Evolutionary conservation across 2,113 vertebrate species (phyloP), one percentile per base, ranked within the genome.

Genomic region (Ornithorhynchus anatinus): DNA sequence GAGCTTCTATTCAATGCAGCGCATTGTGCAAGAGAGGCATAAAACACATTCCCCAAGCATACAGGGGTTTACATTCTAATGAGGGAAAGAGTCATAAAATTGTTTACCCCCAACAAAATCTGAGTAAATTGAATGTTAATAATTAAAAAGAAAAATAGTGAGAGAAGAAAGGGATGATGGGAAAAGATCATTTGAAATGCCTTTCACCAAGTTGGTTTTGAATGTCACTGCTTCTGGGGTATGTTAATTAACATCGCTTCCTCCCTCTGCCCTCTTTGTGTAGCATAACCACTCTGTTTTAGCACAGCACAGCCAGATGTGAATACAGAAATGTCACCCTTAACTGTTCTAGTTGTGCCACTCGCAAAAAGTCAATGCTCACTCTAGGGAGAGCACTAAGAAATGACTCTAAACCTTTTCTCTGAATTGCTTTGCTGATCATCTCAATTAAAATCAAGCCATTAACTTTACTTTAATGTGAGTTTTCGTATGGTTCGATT

Each of bases 381-480:
- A 13, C 62, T 43, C 27, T 4, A 31, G 58, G 61, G 39, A 36
- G n/a, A 14, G 2, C 5, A 14, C 27, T 53, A 58, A 59, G 36
- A 57, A 51, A 20, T 44, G 12, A 23, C 23, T 27, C 39, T 37
- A 32, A 15, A 64, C 54, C 35, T 47, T 42, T 42, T 61, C 66
- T 62, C 51, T 40, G 58, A 69, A 56, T 36, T 31, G 44, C 25
- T 42, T 71, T 53, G 45, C 27, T 22, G 58, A 64, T 73, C 52
- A 38, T 68, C 76, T 71, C 43, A 35, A 8, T 72, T 59, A 73
- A 74, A 78, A 65, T 47, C 65, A 71, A 64, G 57, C 76, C 68
- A 59, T 61, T 70, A 67, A 43, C 32, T 61, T 67, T 44, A 44
- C 68, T 75, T 65, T 76, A 51, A 64, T 73, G 60, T 40, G 37